Percentiles rank a stretch among this genome's conserved stretches.
Conservation (phyloP, 2,113 vertebrate species). For the Centropus unirufus region DNA sequence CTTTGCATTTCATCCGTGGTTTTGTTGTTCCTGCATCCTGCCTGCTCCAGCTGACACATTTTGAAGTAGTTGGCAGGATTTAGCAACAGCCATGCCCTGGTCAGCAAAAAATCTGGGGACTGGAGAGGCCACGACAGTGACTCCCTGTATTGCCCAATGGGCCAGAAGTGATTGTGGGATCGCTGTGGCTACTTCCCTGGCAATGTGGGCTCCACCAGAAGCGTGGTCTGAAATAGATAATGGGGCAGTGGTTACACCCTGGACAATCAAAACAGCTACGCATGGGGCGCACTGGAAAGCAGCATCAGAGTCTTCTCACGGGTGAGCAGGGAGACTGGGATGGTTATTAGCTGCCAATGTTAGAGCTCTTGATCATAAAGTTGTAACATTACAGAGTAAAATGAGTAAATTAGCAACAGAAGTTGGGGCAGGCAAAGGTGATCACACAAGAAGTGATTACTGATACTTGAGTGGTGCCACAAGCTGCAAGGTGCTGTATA, state of each 20-base stretch:
- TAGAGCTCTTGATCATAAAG: too few species aligned
- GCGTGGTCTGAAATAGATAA: not conserved
- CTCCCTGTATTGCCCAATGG: rapidly evolving
- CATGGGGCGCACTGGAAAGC: not conserved
- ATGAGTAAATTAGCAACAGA: too few species aligned
- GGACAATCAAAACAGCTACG: rapidly evolving
- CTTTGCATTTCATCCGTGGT: not conserved
- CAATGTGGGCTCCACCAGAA: not conserved
- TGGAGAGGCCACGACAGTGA: rapidly evolving
- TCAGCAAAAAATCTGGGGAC: not conserved
- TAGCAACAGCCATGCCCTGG: not conserved
- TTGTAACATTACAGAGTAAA: too few species aligned
- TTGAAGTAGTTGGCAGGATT: not conserved
- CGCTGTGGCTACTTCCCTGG: not conserved
- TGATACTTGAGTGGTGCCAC: too few species aligned
- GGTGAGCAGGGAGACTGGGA: too few species aligned
- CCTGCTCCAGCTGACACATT: not conserved
- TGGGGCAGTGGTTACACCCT: rapidly evolving
- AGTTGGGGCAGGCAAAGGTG: too few species aligned
- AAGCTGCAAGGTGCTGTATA: too few species aligned
- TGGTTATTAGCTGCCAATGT: too few species aligned
- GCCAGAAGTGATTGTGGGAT: not conserved
- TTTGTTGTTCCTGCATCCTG: not conserved
- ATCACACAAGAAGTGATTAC: too few species aligned
- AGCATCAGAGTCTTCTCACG: not conserved